These are phyloP conservation scores for Falcaria lacertinaria DNA, from an alignment of 2,888 invertebrate species.

Conservation along the genomic window DNA sequence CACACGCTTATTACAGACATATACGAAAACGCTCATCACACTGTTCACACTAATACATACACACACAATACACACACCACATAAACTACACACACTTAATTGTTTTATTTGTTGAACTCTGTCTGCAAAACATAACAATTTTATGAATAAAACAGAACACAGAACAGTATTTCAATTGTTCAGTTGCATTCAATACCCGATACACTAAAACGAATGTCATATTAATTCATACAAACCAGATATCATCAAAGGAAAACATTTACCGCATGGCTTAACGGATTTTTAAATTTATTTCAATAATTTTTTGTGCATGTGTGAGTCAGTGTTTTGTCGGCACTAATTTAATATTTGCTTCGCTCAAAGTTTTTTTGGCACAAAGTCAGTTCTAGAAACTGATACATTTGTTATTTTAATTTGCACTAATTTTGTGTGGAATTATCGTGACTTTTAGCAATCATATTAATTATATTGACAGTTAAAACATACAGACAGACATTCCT, in stretches of 20 bases:
- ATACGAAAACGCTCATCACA: too few species aligned
- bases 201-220: too few species aligned
- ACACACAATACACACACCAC: too few species aligned
- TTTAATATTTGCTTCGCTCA: conserved; percentile 60
- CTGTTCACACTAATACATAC: too few species aligned
- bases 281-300: conserved; percentile 8
- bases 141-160: too few species aligned
- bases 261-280: neutral
- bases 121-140: too few species aligned
- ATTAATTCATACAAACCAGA: conserved; percentile 2
- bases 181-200: too few species aligned
- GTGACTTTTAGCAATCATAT: conserved; percentile 15
- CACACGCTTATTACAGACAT: too few species aligned
- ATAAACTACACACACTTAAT: too few species aligned
- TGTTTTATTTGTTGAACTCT: too few species aligned
- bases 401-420: conserved; percentile 46
- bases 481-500: neutral
- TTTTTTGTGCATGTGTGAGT: conserved; percentile 47
- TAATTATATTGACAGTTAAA: neutral
- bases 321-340: conserved; percentile 53
- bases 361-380: conserved; percentile 22
- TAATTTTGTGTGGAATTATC: conserved; percentile 31
- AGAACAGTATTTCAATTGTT: too few species aligned
- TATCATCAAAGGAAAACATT: neutral
- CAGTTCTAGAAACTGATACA: conserved; percentile 26